These are phyloP conservation scores for Procambarus clarkii DNA, from an alignment of 1,140 invertebrate genomes.

Conservation along the genomic window DNA sequence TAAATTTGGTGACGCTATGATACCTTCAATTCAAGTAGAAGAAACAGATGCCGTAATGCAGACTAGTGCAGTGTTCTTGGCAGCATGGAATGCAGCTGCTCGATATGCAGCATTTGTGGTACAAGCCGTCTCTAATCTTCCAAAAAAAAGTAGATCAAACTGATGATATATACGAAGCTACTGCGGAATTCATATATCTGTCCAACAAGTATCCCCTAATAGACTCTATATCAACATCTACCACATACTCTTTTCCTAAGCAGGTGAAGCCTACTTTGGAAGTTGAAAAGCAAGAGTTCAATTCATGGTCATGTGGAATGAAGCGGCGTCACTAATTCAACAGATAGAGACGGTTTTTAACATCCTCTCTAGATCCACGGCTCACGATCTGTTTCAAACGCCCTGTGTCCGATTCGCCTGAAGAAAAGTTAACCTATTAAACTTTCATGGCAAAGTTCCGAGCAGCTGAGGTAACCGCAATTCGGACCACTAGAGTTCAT, in stretches of 20 bases:
- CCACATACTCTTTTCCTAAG: background rate
- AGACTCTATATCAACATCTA: background rate
- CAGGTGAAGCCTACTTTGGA: background rate
- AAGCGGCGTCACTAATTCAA: slow-evolving; percentile 40
- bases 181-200: slow-evolving; percentile 34
- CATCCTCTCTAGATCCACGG: slow-evolving; percentile 3
- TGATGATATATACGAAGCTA: slow-evolving; percentile 26
- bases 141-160: slow-evolving; percentile 12
- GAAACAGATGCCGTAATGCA: slow-evolving; percentile 32
- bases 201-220: slow-evolving; percentile 14
- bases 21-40: background rate
- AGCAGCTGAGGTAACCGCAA: slow-evolving; percentile 32
- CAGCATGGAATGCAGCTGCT: slow-evolving; percentile 48
- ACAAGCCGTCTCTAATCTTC: slow-evolving; percentile 11
- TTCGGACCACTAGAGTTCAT: background rate
- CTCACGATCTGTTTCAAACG: background rate
- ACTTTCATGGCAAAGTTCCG: slow-evolving; percentile 50
- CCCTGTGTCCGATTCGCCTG: slow-evolving; percentile 37
- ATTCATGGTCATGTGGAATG: slow-evolving; percentile 46
- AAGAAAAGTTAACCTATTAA: slow-evolving; percentile 24
- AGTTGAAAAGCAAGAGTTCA: slow-evolving; percentile 51
- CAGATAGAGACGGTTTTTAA: slow-evolving; percentile 49
- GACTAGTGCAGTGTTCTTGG: slow-evolving; percentile 37
- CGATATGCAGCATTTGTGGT: slow-evolving; percentile 25
- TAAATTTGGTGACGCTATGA: background rate